Evolutionary conservation across 2,113 vertebrate species (phyloP).

Genomic region (Hippolais icterina): DNA sequence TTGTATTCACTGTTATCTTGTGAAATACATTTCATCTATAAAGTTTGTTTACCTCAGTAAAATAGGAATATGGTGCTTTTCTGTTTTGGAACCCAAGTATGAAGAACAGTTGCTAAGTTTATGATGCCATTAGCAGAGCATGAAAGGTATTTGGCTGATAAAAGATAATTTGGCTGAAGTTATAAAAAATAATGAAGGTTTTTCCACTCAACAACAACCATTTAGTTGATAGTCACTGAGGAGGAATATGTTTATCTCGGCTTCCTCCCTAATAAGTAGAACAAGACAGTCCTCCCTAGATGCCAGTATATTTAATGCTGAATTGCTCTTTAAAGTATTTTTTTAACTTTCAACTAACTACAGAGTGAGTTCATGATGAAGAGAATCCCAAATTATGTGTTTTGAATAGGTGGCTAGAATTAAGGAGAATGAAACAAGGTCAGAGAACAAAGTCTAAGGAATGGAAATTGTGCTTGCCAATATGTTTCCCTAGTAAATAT

Average conservation of each 20-base stretch:
- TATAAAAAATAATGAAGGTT: neutral
- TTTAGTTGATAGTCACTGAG: neutral
- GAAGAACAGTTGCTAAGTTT: neutral
- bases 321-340: neutral
- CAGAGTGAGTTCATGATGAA: neutral
- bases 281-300: neutral
- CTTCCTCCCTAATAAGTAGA: neutral
- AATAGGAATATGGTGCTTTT: neutral
- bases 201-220: neutral
- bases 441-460: neutral
- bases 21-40: neutral
- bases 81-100: neutral
- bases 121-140: neutral
- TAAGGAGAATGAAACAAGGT: neutral
- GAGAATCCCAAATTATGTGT: neutral
- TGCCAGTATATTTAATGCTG: neutral
- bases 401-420: neutral
- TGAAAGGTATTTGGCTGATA: neutral
- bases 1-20: neutral
- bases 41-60: neutral
- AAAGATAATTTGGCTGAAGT: neutral
- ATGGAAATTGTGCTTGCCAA: neutral
- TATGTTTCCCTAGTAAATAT: neutral
- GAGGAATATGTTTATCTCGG: neutral
- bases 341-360: neutral